Percentiles rank a stretch among this genome's conserved stretches.
Evolutionary conservation across 2,888 invertebrate genomes (phyloP).

Genomic region (Lobophora halterata): DNA sequence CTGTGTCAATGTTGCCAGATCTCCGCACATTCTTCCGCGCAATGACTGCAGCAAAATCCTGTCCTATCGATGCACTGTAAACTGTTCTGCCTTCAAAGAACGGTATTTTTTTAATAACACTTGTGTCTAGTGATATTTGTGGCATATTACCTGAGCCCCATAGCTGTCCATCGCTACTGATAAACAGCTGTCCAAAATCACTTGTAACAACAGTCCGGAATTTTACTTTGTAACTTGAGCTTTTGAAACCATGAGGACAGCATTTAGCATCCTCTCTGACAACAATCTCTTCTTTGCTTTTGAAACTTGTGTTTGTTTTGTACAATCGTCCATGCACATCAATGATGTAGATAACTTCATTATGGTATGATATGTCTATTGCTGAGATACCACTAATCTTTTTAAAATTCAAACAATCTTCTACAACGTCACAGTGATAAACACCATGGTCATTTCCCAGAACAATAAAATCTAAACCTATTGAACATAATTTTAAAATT

Average conservation of each 20-base stretch:
- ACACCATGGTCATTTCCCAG: constrained; percentile 71
- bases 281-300: constrained; percentile 80
- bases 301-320: constrained; percentile 78
- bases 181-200: constrained; percentile 82
- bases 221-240: constrained; percentile 81
- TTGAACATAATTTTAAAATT: constrained; percentile 68
- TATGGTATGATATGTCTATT: constrained; percentile 83
- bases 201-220: constrained; percentile 83
- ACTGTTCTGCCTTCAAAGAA: constrained; percentile 86
- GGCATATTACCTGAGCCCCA: constrained; percentile 86
- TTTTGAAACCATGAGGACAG: constrained; percentile 84
- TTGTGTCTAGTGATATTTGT: constrained; percentile 82
- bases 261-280: constrained; percentile 83
- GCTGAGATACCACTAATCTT: constrained; percentile 77
- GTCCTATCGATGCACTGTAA: constrained; percentile 86
- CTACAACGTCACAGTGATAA: constrained; percentile 64
- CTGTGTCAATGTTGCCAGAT: constrained; percentile 79
- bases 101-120: constrained; percentile 82
- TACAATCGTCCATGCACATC: constrained; percentile 82
- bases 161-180: constrained; percentile 84
- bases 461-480: constrained; percentile 63
- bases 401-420: constrained; percentile 63
- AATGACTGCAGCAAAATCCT: constrained; percentile 88
- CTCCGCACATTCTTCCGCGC: constrained; percentile 81
- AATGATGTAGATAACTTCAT: constrained; percentile 81